Conservation (phyloP, 2,113 vertebrate genomes). For the Boulengeromyrus knoepffleri region DNA sequence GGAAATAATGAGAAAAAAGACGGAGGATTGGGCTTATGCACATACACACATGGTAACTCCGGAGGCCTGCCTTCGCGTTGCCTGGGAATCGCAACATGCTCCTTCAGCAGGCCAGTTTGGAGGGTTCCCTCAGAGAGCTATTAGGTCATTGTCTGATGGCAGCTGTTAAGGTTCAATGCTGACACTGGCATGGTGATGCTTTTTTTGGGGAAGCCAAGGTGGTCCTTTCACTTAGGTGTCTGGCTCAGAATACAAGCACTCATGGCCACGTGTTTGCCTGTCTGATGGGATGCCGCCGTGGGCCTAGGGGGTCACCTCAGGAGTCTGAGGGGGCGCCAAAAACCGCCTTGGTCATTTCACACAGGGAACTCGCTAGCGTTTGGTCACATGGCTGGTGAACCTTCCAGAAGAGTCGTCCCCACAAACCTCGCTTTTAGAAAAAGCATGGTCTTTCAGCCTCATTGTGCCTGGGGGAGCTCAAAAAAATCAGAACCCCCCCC, state of each 20-base stretch:
- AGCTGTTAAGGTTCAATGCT: background rate
- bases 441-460: background rate
- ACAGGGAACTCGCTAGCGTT: background rate
- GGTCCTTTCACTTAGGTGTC: background rate
- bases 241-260: background rate
- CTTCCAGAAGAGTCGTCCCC: background rate
- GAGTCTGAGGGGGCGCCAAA: background rate
- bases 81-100: background rate
- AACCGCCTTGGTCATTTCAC: background rate
- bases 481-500: background rate
- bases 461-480: background rate
- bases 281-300: background rate
- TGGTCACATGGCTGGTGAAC: background rate
- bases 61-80: background rate
- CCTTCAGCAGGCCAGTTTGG: background rate
- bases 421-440: background rate
- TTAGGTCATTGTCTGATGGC: background rate
- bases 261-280: background rate
- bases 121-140: background rate
- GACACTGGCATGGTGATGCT: background rate
- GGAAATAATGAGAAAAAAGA: background rate
- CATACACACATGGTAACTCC: background rate
- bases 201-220: background rate
- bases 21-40: background rate
- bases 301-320: background rate